Evolutionary conservation across 2,113 vertebrate species (phyloP).

Genomic region (Argyrosomus japonicus): DNA sequence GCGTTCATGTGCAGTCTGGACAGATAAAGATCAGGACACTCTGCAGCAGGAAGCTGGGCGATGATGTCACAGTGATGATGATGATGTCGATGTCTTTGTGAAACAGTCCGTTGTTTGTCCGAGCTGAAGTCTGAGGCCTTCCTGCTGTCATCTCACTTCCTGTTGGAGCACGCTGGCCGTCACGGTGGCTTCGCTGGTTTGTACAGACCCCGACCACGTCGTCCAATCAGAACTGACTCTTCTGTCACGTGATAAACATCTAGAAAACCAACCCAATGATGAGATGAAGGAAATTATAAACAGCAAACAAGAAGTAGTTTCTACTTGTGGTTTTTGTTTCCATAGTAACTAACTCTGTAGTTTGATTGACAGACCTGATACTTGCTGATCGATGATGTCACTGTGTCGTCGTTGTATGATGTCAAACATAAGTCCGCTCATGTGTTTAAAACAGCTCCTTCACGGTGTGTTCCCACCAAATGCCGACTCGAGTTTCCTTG

Average conservation of each 20-base stretch:
- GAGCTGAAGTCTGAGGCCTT: slow-evolving; percentile 1
- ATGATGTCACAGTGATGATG: slow-evolving; percentile 10
- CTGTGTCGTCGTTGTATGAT: no score
- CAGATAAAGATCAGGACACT: no score
- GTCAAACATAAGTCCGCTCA: no score
- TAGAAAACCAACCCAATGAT: slow-evolving; percentile 41
- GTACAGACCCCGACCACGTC: not conserved
- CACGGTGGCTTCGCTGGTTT: slow-evolving; percentile 35
- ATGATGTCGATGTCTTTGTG: slow-evolving; percentile 27
- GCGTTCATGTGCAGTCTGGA: no score
- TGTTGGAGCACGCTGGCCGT: not conserved
- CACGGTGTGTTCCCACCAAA: no score
- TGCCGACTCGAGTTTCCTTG: no score
- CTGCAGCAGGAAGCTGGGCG: not conserved
- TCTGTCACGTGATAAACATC: not conserved
- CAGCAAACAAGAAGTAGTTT: no score
- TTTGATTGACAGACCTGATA: no score
- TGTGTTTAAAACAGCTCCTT: no score
- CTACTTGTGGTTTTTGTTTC: no score
- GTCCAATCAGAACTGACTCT: slow-evolving; percentile 27
- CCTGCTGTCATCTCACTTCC: slow-evolving; percentile 40
- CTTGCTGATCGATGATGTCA: no score
- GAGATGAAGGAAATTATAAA: not conserved
- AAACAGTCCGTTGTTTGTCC: slow-evolving; percentile 8
- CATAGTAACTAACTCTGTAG: no score